Percentiles rank a stretch among this genome's conserved stretches.
phyloP scores from a whole-genome alignment of 1,140 invertebrate genomes.

The Telenomus remus region DNA sequence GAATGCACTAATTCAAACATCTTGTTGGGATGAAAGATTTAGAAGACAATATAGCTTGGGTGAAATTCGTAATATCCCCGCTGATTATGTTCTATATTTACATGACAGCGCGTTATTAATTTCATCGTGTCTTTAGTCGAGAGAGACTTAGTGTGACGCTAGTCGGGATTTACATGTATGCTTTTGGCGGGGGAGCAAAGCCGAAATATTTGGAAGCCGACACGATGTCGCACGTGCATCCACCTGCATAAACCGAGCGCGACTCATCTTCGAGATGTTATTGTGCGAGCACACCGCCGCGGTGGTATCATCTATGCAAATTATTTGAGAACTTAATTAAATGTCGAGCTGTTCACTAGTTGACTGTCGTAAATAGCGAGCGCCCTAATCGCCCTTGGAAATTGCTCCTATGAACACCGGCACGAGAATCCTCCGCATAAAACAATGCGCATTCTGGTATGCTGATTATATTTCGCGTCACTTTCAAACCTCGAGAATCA shows the following conservation, averaged over 20 bases:
- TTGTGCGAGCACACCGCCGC: constrained; percentile 57
- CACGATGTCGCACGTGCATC: constrained; percentile 55
- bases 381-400: constrained; percentile 55
- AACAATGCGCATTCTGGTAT: constrained; percentile 48
- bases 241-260: constrained; percentile 49
- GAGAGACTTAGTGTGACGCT: constrained; percentile 64
- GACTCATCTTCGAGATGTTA: constrained; percentile 71
- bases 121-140: constrained; percentile 58
- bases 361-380: constrained; percentile 57
- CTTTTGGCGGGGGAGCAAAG: constrained; percentile 23
- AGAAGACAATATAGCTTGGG: constrained; percentile 33
- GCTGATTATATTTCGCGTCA: constrained; percentile 48
- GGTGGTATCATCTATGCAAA: constrained; percentile 63
- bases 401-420: constrained; percentile 45
- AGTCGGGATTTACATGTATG: constrained; percentile 50
- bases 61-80: constrained; percentile 66
- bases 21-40: constrained; percentile 23
- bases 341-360: constrained; percentile 57
- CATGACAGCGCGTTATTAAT: constrained; percentile 68
- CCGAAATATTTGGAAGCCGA: constrained; percentile 51
- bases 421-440: constrained; percentile 48
- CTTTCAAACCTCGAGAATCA: constrained; percentile 20
- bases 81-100: constrained; percentile 69
- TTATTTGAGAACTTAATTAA: constrained; percentile 72
- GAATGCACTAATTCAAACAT: constrained; percentile 13